Base-by-base conservation (phyloP, 2,797 vertebrate species). In the Pangasius sanitwongsei region DNA sequence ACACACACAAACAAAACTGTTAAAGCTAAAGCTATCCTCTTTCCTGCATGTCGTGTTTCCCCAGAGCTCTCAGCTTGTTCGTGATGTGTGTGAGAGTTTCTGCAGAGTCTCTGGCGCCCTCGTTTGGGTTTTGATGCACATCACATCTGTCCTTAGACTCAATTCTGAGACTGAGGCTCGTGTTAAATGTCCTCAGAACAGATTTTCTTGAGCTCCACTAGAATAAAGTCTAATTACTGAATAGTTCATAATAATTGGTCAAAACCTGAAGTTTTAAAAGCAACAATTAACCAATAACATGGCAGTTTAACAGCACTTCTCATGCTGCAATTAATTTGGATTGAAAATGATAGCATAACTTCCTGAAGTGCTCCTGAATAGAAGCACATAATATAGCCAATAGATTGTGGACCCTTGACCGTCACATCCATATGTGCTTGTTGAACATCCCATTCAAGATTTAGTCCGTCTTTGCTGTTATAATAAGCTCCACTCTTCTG, bases 51-150 rank as follows among this genome's bases (percentile, higher is more conserved):
- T 1, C n/a, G 55, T 20, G 18, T 65, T 74, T 55, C 83, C 16
- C 65, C 41, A 86, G 41, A 57, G 25, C 57, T 28, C 31, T 50
- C 20, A 16, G 25, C 13, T 55, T 34, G 53, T 80, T 50, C 31
- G 75, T 34, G n/a, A 41, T 18, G 41, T 18, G 25, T 12, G 28
- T 83, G 48, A 20, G 37, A 13, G 48, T 74, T 67, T 91, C 61
- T n/a, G n/a, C 78, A 90, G 70, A 81, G 83, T 77, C 85, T 92
- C 67, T 92, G 91, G 86, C 89, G 89, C 89, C 89, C 86, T 91
- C 91, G 37, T 57, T 67, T 74, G 91, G 85, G 82, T 53, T 53
- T 41, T 1, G 7, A 16, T 12, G 23, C 85, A 53, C 69, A 91
- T 78, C 86, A 86, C 89, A 91, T 50, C 70, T 44, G 57, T 61